These are phyloP conservation scores for Oryzias javanicus DNA, from an alignment of 2,113 vertebrate genomes.

Conservation along the genomic window DNA sequence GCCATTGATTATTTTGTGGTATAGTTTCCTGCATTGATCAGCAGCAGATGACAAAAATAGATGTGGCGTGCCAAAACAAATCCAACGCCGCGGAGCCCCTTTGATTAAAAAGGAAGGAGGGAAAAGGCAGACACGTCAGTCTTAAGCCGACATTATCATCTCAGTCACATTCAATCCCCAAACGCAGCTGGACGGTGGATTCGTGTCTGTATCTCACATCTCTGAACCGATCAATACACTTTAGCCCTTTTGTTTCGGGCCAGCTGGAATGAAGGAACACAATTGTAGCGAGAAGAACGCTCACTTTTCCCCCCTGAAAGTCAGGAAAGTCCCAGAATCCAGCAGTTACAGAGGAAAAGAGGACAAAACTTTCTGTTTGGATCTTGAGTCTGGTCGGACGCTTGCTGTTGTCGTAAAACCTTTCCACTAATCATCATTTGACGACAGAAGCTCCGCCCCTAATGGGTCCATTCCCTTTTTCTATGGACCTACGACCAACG, in stretches of 20 bases:
- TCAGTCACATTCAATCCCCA: slow-evolving; percentile 17
- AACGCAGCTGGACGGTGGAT: slow-evolving; percentile 43
- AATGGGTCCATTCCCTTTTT: too few relatives aligned
- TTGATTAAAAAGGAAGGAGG: slow-evolving; percentile 5
- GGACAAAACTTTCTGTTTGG: too few relatives aligned
- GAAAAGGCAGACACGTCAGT: slow-evolving; percentile 25
- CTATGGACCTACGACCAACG: too few relatives aligned
- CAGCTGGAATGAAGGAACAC: slow-evolving; percentile 8
- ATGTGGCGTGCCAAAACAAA: slow-evolving; percentile 1
- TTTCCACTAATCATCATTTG: too few relatives aligned
- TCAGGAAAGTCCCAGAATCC: background rate
- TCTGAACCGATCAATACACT: slow-evolving; percentile 48
- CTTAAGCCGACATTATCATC: slow-evolving; percentile 12
- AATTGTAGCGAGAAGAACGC: slow-evolving; percentile 15
- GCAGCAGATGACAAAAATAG: background rate
- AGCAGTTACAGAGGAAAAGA: background rate
- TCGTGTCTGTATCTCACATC: slow-evolving; percentile 37
- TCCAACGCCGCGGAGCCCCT: background rate
- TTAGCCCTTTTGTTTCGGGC: slow-evolving; percentile 25
- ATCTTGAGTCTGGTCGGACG: too few relatives aligned
- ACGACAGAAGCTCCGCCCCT: too few relatives aligned
- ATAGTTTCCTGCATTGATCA: background rate
- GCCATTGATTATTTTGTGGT: slow-evolving; percentile 2
- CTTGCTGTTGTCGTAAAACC: too few relatives aligned
- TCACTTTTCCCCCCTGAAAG: slow-evolving; percentile 33